Evolutionary conservation across 2,797 vertebrate species (phyloP), one percentile per base, ranked within the genome.

Genomic region (Chaunax sp.): DNA sequence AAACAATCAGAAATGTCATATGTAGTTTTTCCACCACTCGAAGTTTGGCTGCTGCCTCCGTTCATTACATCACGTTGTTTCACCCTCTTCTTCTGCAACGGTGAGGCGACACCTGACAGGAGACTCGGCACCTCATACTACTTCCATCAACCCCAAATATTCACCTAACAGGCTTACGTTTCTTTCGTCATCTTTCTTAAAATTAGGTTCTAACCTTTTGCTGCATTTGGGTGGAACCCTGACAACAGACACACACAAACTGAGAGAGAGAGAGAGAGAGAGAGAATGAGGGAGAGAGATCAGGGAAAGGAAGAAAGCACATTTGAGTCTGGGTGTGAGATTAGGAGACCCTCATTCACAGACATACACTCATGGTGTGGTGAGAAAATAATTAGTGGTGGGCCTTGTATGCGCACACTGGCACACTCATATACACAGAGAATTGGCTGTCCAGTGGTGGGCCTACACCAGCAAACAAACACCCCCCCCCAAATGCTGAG

Each of bases 291-390:
- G 47, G 15, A 45, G 52, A 43, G 57, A 76, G 61, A 77, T 38
- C 61, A 44, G 69, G 45, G 50, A 65, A 82, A 28, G 72, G 72
- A 85, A 86, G 77, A 86, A 84, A 85, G 63, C 33, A 14, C 58
- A 84, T 81, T 84, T 64, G 80, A 82, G 85, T 81, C 82, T 87
- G 86, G 81, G 84, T 89, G 88, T 86, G 84, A 88, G 85, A 89
- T 91, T 84, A 86, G 90, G 90, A 88, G 87, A 90, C 88, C 89
- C 89, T 91, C 81, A 87, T 84, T 85, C 88, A 82, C 88, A 92
- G 89, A 92, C 89, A 69, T 78, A 89, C 86, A 92, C 90, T 92
- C 90, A 91, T 89, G 87, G 69, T 83, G 86, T 75, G 90, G 91
- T 90, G 80, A 74, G 75, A 88, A 91, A 89, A 90, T 90, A 86